These are phyloP conservation scores for Xanthostigma xanthostigma DNA, from an alignment of 2,888 invertebrate genomes.

Conservation along the genomic window DNA sequence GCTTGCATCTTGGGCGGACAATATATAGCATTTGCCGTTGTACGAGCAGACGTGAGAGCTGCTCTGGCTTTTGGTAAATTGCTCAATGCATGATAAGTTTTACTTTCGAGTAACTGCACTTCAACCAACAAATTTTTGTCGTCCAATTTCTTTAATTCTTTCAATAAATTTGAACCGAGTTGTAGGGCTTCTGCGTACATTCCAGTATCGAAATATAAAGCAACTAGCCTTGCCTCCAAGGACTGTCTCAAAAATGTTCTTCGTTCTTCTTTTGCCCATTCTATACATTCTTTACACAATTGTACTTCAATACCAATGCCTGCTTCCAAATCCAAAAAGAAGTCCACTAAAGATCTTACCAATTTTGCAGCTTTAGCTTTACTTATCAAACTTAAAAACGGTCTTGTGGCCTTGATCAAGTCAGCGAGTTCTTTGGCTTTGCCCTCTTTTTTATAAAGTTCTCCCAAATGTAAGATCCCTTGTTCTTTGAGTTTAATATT, in stretches of 20 bases:
- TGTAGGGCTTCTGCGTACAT: conserved; percentile 77
- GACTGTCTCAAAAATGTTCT: conserved; percentile 94
- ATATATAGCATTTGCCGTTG: conserved; percentile 99
- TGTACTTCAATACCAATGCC: conserved; percentile 90
- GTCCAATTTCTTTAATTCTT: conserved; percentile 95
- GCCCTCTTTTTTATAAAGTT: conserved; percentile 82
- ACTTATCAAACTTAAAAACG: conserved; percentile 87
- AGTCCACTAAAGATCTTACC: conserved; percentile 90
- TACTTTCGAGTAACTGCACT: conserved; percentile 94
- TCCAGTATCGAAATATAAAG: conserved; percentile 84
- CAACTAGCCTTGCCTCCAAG: conserved; percentile 85
- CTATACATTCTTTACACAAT: conserved; percentile 93
- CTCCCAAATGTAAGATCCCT: conserved; percentile 83
- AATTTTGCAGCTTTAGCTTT: conserved; percentile 99
- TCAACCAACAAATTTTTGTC: conserved; percentile 98
- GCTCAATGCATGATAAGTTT: conserved; percentile 94
- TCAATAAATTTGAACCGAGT: conserved; percentile 72
- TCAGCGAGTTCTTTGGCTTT: conserved; percentile 85
- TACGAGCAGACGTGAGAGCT: conserved; percentile 92
- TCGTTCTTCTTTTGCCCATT: conserved; percentile 97
- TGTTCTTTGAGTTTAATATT: conserved; percentile 85
- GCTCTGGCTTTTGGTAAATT: conserved; percentile 95
- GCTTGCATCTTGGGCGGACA: conserved; percentile 98
- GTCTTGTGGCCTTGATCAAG: conserved; percentile 87
- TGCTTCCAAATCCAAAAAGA: conserved; percentile 93